Conservation (phyloP, 2,888 invertebrate species). For the Mongoloraphidia duomilia region DNA sequence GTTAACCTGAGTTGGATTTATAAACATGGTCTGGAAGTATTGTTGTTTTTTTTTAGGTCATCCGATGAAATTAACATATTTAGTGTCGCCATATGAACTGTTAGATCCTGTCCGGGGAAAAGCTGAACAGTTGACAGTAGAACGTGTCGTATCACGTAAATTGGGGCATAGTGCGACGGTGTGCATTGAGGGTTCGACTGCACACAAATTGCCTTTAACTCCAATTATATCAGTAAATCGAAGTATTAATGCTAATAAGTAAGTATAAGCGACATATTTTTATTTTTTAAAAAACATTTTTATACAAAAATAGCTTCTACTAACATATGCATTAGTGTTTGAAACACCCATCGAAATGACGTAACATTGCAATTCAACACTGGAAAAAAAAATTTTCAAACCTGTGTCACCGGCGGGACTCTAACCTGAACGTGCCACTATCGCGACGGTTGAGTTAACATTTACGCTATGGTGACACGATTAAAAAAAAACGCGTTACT, state of each 20-base stretch:
- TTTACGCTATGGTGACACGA: too few species aligned
- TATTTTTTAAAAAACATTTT: too few species aligned
- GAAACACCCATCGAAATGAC: too few species aligned
- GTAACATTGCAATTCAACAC: too few species aligned
- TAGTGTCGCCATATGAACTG: slow-evolving; percentile 85
- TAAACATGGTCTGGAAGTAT: not conserved
- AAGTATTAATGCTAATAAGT: slow-evolving; percentile 62
- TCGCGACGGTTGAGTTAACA: too few species aligned
- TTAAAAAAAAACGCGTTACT: too few species aligned
- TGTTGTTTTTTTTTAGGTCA: slow-evolving; percentile 56
- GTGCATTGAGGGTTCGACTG: slow-evolving; percentile 73
- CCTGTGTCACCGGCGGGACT: too few species aligned
- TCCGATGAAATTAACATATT: slow-evolving; percentile 87
- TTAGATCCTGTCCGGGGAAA: slow-evolving; percentile 61
- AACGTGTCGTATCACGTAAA: slow-evolving; percentile 50
- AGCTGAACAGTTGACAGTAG: slow-evolving; percentile 58
- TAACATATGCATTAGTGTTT: too few species aligned
- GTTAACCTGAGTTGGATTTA: not conserved
- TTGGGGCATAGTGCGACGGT: slow-evolving; percentile 81
- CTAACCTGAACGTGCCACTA: too few species aligned
- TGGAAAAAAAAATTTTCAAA: too few species aligned
- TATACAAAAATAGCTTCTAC: too few species aligned
- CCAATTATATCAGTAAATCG: slow-evolving; percentile 56
- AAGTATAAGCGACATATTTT: slow-evolving; percentile 17
- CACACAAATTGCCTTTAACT: slow-evolving; percentile 66